Conservation (phyloP, 2,888 invertebrate genomes). For the Tipula vernalis region DNA sequence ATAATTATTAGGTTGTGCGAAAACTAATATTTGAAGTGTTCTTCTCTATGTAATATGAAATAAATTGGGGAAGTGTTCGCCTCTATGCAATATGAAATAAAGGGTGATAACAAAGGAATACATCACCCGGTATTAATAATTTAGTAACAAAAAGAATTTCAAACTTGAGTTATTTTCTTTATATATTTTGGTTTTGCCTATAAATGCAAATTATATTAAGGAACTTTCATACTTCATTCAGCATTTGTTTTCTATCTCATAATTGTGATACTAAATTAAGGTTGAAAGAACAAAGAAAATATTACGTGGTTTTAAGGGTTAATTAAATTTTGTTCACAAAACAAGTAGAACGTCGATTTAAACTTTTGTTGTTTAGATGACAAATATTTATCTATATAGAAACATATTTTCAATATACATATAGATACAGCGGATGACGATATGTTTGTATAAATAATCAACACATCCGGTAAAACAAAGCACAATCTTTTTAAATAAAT, state of each 20-base stretch:
- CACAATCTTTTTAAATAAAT: not conserved
- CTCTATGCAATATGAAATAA: too few species aligned
- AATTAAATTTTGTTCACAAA: not conserved
- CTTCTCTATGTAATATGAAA: too few species aligned
- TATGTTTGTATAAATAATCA: not conserved
- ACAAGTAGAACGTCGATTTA: not conserved
- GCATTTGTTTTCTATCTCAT: not conserved
- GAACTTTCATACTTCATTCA: not conserved
- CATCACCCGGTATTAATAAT: not conserved
- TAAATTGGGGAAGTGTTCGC: too few species aligned
- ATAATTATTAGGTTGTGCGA: too few species aligned
- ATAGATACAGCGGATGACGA: not conserved
- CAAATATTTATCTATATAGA: not conserved
- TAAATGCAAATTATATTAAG: not conserved
- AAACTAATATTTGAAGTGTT: too few species aligned
- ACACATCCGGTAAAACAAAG: not conserved
- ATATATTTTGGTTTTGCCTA: not conserved
- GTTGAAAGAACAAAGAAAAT: not conserved
- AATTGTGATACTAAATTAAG: not conserved
- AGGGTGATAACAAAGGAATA: too few species aligned
- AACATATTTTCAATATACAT: not conserved
- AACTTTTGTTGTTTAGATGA: not conserved
- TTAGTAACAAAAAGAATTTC: not conserved
- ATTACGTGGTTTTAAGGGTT: not conserved
- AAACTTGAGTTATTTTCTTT: not conserved